These are phyloP conservation scores for Psilopsiagon aymara DNA, from an alignment of 2,113 vertebrate species.

Conservation along the genomic window DNA sequence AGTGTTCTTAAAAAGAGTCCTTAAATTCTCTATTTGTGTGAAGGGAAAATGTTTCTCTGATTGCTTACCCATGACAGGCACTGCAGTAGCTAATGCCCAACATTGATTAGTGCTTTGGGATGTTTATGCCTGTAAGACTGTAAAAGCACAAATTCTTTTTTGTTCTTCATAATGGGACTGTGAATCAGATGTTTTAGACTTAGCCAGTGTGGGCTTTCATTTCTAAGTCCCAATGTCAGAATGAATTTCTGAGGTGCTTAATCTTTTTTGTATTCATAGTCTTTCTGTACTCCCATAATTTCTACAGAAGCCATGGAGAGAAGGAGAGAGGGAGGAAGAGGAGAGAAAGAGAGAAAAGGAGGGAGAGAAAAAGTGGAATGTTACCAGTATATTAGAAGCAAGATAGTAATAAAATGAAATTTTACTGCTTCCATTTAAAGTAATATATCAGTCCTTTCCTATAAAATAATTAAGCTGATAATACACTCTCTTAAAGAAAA, in stretches of 20 bases:
- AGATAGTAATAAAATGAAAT: background rate
- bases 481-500: background rate
- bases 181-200: background rate
- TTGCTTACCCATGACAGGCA: background rate
- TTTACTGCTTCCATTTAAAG: background rate
- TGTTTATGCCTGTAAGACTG: background rate
- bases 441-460: background rate
- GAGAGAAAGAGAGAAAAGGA: no score
- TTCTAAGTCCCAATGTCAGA: background rate
- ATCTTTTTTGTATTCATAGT: background rate
- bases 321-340: background rate
- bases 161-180: background rate
- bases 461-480: background rate
- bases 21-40: background rate
- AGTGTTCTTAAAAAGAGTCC: background rate
- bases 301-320: background rate
- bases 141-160: background rate
- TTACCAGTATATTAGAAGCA: background rate
- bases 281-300: background rate
- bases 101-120: background rate
- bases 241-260: background rate
- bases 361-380: background rate
- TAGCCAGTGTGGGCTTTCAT: background rate
- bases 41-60: background rate
- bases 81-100: background rate